Percentiles rank a stretch among this genome's conserved stretches.
These are phyloP conservation scores for Caenorhabditis wallacei DNA, from an alignment of 2,888 invertebrate species.

Conservation along the genomic window DNA sequence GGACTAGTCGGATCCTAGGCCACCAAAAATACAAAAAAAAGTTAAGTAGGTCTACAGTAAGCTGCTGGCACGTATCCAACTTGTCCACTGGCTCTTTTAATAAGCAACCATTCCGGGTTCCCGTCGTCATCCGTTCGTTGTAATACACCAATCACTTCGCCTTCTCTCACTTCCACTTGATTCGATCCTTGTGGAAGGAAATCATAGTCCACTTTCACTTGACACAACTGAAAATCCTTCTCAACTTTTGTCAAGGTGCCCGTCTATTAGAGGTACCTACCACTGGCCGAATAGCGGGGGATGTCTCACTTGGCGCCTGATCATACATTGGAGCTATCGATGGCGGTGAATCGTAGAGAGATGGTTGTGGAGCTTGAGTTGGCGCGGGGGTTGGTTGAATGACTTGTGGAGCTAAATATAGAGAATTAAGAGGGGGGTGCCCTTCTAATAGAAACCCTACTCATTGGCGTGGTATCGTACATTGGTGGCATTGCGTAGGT, in stretches of 20 bases:
- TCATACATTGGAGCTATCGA: conserved; percentile 45
- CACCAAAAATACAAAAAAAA: too few relatives aligned
- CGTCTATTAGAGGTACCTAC: conserved; percentile 24
- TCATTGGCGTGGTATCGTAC: conserved; percentile 50
- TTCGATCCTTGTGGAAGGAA: conserved; percentile 75
- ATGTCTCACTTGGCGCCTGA: conserved; percentile 35
- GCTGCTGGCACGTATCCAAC: conserved; percentile 78
- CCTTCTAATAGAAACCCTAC: conserved; percentile 3
- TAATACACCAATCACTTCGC: conserved; percentile 69
- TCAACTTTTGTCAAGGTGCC: not conserved
- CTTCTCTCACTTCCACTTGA: conserved; percentile 73
- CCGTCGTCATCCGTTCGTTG: conserved; percentile 76
- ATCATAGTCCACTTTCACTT: conserved; percentile 71
- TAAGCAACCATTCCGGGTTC: conserved; percentile 77
- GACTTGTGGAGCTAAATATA: not conserved
- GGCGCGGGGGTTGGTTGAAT: not conserved
- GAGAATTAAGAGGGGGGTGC: not conserved
- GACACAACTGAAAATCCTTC: conserved; percentile 62
- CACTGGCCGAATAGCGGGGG: conserved; percentile 43
- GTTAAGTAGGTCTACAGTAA: conserved; percentile 67
- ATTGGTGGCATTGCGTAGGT: conserved; percentile 54
- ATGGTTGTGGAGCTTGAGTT: not conserved
- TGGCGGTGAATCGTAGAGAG: conserved; percentile 63
- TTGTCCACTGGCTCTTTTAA: conserved; percentile 61
- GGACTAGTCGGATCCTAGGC: too few relatives aligned